Evolutionary conservation across 1,140 invertebrate species (phyloP), one percentile per base, ranked within the genome.

Genomic region (Heliconius nattereri): DNA sequence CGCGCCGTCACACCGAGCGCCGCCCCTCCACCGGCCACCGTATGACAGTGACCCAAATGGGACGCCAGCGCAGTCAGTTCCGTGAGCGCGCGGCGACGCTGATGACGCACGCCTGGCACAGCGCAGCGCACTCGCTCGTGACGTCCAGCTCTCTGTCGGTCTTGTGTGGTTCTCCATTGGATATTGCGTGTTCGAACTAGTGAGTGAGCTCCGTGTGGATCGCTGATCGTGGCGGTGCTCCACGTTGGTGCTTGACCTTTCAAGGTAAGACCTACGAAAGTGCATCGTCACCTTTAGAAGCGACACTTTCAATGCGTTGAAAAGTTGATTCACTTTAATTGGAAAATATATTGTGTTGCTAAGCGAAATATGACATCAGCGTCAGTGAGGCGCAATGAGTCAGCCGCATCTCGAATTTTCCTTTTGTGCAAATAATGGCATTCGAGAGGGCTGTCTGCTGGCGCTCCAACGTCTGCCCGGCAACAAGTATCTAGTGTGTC

Each of bases 31-130:
- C 88, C 83, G 85, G 89, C 92, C 92, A 90, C 88, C 83, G 85
- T 85, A 91, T 94, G 92, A 94, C 92, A 94, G 92, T 94, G 92
- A 93, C 92, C 92, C 90, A 93, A 93, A 94, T 94, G 92, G 91
- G 88, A 87, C 89, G 91, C 89, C 89, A 87, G 88, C 91, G 92
- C 91, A 94, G 81, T 94, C 90, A 92, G 92, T 93, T 93, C 91
- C 91, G 92, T 89, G 91, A 94, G 91, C 87, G 89, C 89, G 87
- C 87, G 85, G 85, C 84, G 83, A 83, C 75, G 81, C 78, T 76
- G 54, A 73, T 78, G 86, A 90, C 86, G 86, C 83, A 78, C 73
- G 80, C 84, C 6, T 35, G 32, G 81, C 84, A 72, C 79, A 81
- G 75, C 76, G 83, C 75, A 79, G 60, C 83, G 57, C 71, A 72